Evolutionary conservation across 2,888 invertebrate species (phyloP).

Genomic region (Lasioglossum figueresi): DNA sequence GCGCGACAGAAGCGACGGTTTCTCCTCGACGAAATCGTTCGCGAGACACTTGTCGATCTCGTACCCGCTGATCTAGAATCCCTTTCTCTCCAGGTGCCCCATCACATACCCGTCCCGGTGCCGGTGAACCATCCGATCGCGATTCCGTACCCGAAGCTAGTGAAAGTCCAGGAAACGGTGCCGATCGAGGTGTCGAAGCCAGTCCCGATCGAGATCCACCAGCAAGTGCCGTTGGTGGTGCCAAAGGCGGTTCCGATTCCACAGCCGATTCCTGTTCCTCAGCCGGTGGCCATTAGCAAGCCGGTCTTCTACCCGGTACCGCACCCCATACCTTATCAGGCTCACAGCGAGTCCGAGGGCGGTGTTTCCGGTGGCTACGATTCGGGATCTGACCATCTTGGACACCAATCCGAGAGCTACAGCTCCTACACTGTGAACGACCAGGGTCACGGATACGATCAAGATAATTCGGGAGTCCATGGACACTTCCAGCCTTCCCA

Average conservation of each 20-base stretch:
- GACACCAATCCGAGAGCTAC: constrained; percentile 59
- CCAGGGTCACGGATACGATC: constrained; percentile 54
- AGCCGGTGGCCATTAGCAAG: constrained; percentile 78
- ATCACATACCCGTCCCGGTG: constrained; percentile 81
- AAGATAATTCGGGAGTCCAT: constrained; percentile 60
- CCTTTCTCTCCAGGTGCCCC: constrained; percentile 76
- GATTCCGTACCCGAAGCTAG: constrained; percentile 81
- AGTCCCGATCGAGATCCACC: constrained; percentile 78
- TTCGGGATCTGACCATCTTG: constrained; percentile 43
- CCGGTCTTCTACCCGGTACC: constrained; percentile 78
- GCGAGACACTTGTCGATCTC: not conserved
- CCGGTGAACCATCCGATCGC: constrained; percentile 82
- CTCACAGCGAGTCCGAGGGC: constrained; percentile 46
- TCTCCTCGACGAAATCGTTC: constrained; percentile 9
- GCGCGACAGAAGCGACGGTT: not conserved
- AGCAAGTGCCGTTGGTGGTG: constrained; percentile 79
- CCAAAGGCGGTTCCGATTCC: constrained; percentile 80
- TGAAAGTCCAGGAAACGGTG: constrained; percentile 82
- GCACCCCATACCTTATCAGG: constrained; percentile 68
- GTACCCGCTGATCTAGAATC: constrained; percentile 14
- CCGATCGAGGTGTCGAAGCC: constrained; percentile 79
- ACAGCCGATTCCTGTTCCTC: constrained; percentile 78
- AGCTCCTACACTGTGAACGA: constrained; percentile 61
- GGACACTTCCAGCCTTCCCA: constrained; percentile 73
- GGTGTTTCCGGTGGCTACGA: constrained; percentile 35